These are phyloP conservation scores for Dusona sp. DNA, from an alignment of 2,888 invertebrate species.

Conservation along the genomic window DNA sequence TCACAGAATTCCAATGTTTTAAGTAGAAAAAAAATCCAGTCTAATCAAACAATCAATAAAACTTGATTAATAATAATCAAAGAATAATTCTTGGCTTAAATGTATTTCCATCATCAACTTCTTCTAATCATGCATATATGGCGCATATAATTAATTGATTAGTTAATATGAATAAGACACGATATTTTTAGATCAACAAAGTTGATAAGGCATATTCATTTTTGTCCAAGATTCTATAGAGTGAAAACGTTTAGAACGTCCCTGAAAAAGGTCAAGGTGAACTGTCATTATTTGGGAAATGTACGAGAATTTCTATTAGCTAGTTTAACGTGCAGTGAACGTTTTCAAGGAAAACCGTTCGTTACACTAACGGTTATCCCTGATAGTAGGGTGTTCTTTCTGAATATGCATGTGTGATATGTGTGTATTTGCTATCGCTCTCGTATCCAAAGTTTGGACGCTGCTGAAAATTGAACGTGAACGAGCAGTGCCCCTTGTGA, in stretches of 20 bases:
- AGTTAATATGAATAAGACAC: background rate
- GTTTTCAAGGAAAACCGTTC: constrained; percentile 9
- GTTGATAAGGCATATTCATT: background rate
- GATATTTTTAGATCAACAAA: background rate
- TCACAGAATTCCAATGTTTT: too few species aligned
- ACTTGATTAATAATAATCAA: too few species aligned
- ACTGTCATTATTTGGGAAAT: constrained; percentile 35
- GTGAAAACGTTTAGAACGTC: background rate
- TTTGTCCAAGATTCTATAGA: background rate
- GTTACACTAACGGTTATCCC: constrained; percentile 15
- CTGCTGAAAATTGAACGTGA: constrained; percentile 46
- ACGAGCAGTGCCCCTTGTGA: constrained; percentile 42
- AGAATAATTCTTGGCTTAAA: too few species aligned
- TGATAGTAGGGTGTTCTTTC: background rate
- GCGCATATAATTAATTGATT: too few species aligned
- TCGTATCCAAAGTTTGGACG: constrained; percentile 49
- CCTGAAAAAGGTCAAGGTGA: background rate
- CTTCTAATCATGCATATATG: too few species aligned
- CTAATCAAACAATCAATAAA: too few species aligned
- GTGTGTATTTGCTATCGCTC: constrained; percentile 10
- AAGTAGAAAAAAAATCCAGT: too few species aligned
- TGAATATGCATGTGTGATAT: background rate
- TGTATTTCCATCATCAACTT: too few species aligned
- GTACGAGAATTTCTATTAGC: constrained; percentile 14
- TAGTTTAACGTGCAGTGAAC: background rate